Conservation (phyloP, 2,113 vertebrate species). For the Azemiops feae region DNA sequence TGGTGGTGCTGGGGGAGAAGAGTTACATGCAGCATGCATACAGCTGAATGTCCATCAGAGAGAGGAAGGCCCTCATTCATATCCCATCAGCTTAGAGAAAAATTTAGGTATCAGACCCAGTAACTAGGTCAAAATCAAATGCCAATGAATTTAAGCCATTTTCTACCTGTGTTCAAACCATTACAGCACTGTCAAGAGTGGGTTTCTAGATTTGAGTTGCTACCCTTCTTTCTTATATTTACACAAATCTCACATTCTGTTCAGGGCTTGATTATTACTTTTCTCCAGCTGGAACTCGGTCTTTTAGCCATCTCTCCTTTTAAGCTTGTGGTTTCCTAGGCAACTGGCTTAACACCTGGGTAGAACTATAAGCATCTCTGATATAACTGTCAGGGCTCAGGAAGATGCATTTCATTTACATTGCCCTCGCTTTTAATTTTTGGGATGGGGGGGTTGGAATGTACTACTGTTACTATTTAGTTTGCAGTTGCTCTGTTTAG, state of each 20-base stretch:
- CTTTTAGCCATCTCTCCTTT: neutral
- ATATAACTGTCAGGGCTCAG: conserved; percentile 1
- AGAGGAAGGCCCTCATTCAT: neutral
- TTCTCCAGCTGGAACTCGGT: neutral
- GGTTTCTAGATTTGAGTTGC: conserved; percentile 1
- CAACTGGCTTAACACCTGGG: conserved; percentile 48
- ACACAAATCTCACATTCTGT: neutral
- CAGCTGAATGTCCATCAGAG: neutral
- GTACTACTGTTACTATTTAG: neutral
- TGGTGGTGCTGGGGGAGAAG: neutral
- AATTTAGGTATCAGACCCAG: neutral
- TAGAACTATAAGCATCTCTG: conserved; percentile 36
- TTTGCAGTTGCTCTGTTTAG: conserved; percentile 8
- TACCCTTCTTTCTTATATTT: conserved; percentile 6
- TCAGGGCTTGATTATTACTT: conserved; percentile 27
- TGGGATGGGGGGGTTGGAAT: neutral
- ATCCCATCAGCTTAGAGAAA: neutral
- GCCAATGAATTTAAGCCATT: neutral
- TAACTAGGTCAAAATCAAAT: neutral
- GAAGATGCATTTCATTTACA: neutral
- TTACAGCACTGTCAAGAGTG: conserved; percentile 9
- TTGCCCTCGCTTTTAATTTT: conserved; percentile 23
- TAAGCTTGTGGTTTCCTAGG: conserved; percentile 49
- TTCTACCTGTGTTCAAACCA: neutral
- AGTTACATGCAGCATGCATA: neutral